phyloP scores from a whole-genome alignment of 2,113 vertebrate genomes.

The Ceratotherium simum region DNA sequence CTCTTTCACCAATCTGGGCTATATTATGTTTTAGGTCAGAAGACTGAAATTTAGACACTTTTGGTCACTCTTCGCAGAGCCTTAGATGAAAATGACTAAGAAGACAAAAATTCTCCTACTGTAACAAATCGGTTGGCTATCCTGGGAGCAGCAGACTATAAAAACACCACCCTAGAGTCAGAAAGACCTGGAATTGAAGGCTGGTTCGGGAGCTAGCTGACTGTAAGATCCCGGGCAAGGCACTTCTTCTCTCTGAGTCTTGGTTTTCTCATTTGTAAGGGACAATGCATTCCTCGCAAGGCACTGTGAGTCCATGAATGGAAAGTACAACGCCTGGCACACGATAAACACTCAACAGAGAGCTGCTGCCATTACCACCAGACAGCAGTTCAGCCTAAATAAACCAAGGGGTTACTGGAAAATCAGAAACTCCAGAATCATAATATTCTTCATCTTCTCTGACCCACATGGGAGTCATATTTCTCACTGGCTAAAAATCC shows the following conservation, averaged over 20 bases:
- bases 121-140: neutral
- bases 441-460: neutral
- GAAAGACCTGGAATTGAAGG: neutral
- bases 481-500: neutral
- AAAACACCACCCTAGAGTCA: neutral
- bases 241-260: neutral
- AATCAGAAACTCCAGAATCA: neutral
- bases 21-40: slow-evolving; percentile 7
- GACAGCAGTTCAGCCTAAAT: neutral
- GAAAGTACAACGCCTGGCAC: neutral
- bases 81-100: neutral
- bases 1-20: neutral
- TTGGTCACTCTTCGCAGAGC: neutral
- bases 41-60: neutral
- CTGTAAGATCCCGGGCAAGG: neutral
- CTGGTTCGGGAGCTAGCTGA: neutral
- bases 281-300: neutral
- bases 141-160: neutral
- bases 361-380: neutral
- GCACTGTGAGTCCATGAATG: neutral
- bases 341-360: neutral
- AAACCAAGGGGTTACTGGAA: neutral
- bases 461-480: neutral
- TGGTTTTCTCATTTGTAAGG: neutral
- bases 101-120: neutral